phyloP scores from a whole-genome alignment of 2,113 vertebrate genomes.

The Tyto alba region DNA sequence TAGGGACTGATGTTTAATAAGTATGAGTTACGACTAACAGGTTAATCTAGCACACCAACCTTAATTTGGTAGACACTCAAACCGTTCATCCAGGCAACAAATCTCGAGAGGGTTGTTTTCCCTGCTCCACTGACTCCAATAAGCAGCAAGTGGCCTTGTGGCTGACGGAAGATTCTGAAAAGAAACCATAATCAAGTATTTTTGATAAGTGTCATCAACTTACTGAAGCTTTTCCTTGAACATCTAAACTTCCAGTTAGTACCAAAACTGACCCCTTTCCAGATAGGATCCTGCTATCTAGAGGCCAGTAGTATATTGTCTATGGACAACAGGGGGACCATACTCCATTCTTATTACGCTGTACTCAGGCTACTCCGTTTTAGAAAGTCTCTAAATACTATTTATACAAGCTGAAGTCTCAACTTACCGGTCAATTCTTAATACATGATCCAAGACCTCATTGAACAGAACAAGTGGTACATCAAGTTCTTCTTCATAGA shows the following conservation, averaged over 20 bases:
- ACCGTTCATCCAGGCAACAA: conserved; percentile 99
- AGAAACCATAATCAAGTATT: neutral
- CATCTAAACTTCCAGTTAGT: neutral
- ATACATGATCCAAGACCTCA: conserved; percentile 94
- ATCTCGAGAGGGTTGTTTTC: conserved; percentile 95
- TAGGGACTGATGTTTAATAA: neutral
- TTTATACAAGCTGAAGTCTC: neutral
- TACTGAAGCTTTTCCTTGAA: neutral
- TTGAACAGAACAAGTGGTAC: conserved; percentile 97
- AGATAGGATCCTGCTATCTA: neutral
- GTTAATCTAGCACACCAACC: conserved; percentile 67
- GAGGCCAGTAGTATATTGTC: neutral
- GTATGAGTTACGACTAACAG: neutral
- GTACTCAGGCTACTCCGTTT: neutral
- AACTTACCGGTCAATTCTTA: conserved; percentile 91
- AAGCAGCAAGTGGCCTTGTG: conserved; percentile 94
- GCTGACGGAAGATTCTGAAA: conserved; percentile 95
- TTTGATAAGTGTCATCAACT: neutral
- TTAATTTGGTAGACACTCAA: conserved; percentile 98
- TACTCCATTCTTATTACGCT: neutral
- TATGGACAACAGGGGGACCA: neutral
- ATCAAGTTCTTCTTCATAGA: conserved; percentile 97
- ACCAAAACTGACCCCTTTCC: neutral
- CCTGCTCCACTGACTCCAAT: conserved; percentile 98
- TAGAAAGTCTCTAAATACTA: neutral